Conservation (phyloP, 1,140 invertebrate species). For the Drosophila baimaii region DNA sequence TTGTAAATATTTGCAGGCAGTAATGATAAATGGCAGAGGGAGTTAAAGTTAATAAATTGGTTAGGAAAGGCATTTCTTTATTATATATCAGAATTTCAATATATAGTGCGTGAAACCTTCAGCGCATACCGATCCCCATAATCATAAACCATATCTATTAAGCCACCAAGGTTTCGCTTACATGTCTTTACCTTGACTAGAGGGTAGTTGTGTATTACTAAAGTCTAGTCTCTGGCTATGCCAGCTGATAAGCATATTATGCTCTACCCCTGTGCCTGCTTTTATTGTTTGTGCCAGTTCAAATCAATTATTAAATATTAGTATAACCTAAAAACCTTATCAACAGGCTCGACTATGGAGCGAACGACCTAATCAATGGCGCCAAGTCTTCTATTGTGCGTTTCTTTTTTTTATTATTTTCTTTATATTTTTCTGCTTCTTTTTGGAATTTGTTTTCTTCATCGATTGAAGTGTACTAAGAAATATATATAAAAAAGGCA, state of each 20-base stretch:
- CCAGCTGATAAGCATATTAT: conserved; percentile 28
- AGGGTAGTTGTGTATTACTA: not conserved
- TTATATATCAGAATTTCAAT: not conserved
- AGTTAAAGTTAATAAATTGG: not conserved
- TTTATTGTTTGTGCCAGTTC: conserved; percentile 30
- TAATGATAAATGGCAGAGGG: not conserved
- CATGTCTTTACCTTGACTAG: conserved; percentile 30
- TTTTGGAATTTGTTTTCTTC: conserved; percentile 32
- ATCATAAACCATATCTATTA: not conserved
- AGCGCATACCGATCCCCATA: not conserved
- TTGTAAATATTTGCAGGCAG: conserved; percentile 1
- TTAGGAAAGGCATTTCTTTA: not conserved
- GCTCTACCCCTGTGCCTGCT: not conserved
- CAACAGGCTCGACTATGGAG: conserved; percentile 6
- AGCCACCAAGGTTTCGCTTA: conserved; percentile 22
- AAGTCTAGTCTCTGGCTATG: conserved; percentile 2
- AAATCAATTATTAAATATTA: conserved; percentile 55
- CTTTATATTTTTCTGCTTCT: not conserved
- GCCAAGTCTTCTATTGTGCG: conserved; percentile 23
- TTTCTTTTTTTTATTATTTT: not conserved
- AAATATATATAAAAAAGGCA: not conserved
- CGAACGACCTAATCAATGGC: conserved; percentile 34
- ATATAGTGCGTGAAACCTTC: not conserved
- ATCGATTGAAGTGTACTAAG: conserved; percentile 3
- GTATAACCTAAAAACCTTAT: conserved; percentile 49